phyloP scores from a whole-genome alignment of 2,113 vertebrate species.

The Gambusia affinis region DNA sequence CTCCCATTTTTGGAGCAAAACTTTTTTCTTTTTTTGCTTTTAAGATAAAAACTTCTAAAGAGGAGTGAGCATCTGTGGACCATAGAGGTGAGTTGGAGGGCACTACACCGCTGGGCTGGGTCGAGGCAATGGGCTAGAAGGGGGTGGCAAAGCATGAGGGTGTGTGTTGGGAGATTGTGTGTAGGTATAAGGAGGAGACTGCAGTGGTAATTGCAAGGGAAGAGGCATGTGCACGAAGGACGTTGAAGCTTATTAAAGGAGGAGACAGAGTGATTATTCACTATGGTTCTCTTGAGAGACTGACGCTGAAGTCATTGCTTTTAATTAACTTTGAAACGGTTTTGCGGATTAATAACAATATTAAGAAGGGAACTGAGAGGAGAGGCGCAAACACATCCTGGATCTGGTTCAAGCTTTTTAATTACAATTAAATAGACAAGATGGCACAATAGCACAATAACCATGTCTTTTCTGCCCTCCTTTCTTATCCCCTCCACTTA shows the following conservation, averaged over 20 bases:
- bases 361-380: slow-evolving; percentile 72
- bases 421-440: slow-evolving; percentile 73
- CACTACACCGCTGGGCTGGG: slow-evolving; percentile 64
- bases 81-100: slow-evolving; percentile 75
- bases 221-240: slow-evolving; percentile 77
- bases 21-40: slow-evolving; percentile 26
- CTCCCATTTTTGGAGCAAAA: neutral
- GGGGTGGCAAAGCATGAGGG: slow-evolving; percentile 8
- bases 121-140: slow-evolving; percentile 36
- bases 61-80: slow-evolving; percentile 42
- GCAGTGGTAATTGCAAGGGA: slow-evolving; percentile 73
- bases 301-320: slow-evolving; percentile 79
- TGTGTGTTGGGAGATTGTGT: slow-evolving; percentile 27
- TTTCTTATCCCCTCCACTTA: slow-evolving; percentile 15
- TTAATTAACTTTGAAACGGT: slow-evolving; percentile 82
- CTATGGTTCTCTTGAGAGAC: slow-evolving; percentile 76
- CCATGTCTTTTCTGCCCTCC: slow-evolving; percentile 37
- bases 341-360: slow-evolving; percentile 83
- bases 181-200: slow-evolving; percentile 48
- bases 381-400: slow-evolving; percentile 72
- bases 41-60: slow-evolving; percentile 41
- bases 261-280: slow-evolving; percentile 83
- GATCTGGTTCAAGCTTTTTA: slow-evolving; percentile 77
- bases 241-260: slow-evolving; percentile 80
- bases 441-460: slow-evolving; percentile 62